These are phyloP conservation scores for Coleophora deauratella DNA, from an alignment of 2,888 invertebrate genomes.

Conservation along the genomic window DNA sequence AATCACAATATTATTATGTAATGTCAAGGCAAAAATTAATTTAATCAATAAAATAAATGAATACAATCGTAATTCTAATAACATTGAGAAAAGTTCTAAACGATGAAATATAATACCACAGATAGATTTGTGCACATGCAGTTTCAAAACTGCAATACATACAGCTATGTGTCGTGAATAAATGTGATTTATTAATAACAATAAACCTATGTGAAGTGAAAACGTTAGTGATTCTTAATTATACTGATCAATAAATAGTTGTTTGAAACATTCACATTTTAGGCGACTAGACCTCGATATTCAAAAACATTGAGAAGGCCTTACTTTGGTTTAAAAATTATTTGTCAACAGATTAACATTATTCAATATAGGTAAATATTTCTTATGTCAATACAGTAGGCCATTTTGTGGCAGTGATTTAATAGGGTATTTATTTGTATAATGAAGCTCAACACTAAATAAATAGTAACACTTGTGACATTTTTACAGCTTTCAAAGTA, in stretches of 20 bases:
- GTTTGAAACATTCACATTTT: conserved; percentile 39
- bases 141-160: no score
- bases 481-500: no score
- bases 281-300: conserved; percentile 54
- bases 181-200: neutral
- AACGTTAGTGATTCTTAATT: conserved; percentile 35
- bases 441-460: no score
- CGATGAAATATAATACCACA: no score
- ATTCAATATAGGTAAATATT: conserved; percentile 27
- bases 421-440: conserved; percentile 19
- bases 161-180: no score
- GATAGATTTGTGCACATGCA: no score
- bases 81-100: no score
- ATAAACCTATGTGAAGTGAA: conserved; percentile 37
- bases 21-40: no score
- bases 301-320: conserved; percentile 48
- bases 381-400: conserved; percentile 28
- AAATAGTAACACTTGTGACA: no score
- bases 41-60: no score
- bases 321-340: conserved; percentile 56
- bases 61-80: no score
- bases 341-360: conserved; percentile 43
- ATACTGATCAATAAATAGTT: conserved; percentile 47
- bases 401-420: conserved; percentile 53
- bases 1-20: no score